Percentiles rank a stretch among this genome's conserved stretches.
These are phyloP conservation scores for Zaprionus lachaisei DNA, from an alignment of 1,140 invertebrate species.

Conservation along the genomic window DNA sequence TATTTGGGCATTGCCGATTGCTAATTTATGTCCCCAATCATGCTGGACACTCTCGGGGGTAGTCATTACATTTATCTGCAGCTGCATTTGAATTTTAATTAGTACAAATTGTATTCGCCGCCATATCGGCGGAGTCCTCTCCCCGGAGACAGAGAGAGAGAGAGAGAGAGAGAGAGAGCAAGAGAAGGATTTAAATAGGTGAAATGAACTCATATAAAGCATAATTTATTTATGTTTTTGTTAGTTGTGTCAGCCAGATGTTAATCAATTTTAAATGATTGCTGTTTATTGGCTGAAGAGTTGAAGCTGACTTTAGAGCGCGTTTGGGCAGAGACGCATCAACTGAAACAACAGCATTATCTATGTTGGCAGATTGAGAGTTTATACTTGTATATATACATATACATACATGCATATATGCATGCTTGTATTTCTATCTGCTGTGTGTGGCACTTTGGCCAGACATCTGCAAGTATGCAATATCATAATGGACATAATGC, in stretches of 20 bases:
- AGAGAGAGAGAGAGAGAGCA: neutral
- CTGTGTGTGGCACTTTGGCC: constrained; percentile 30
- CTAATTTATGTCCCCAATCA: constrained; percentile 8
- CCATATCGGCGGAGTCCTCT: neutral
- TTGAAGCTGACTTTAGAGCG: too few species aligned
- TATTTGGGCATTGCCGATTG: neutral
- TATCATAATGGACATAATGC: constrained; percentile 67
- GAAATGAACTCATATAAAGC: constrained; percentile 34
- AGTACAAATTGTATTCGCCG: constrained; percentile 31
- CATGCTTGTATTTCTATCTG: constrained; percentile 11
- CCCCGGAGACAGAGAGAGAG: neutral
- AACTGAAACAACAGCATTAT: neutral
- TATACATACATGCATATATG: neutral
- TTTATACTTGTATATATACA: neutral
- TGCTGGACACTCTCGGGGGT: neutral
- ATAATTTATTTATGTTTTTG: constrained; percentile 2
- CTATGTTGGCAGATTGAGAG: neutral
- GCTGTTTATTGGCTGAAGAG: constrained; percentile 10
- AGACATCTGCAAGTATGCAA: constrained; percentile 60
- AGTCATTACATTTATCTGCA: constrained; percentile 50
- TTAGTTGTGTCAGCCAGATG: constrained; percentile 18
- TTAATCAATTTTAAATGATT: constrained; percentile 40
- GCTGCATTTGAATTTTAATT: constrained; percentile 55
- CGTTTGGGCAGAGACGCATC: too few species aligned
- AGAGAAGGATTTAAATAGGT: constrained; percentile 26